Percentiles rank a stretch among this genome's conserved stretches.
Conservation (phyloP, 2,113 vertebrate genomes). For the Setophaga kirtlandii region DNA sequence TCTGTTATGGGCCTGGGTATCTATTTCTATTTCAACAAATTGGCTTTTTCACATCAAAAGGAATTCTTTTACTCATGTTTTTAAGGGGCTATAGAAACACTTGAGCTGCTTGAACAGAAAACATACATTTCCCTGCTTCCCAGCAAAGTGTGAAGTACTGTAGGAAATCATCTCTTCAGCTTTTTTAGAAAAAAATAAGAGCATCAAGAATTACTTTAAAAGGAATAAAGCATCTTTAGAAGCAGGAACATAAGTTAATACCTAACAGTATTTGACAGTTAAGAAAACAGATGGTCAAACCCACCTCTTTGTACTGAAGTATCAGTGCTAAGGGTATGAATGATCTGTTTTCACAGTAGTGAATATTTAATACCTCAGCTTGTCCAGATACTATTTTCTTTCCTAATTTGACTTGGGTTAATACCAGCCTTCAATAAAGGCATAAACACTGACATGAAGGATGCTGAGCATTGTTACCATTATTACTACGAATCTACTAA, state of each 20-base stretch:
- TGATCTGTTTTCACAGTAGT: not conserved
- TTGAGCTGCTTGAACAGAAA: not conserved
- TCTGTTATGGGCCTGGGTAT: not conserved
- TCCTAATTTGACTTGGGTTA: not conserved
- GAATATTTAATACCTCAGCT: not conserved
- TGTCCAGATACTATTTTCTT: not conserved
- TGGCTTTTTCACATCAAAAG: not conserved
- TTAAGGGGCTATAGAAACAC: not conserved
- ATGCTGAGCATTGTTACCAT: not conserved
- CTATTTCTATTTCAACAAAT: not conserved
- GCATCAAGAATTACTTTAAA: not conserved
- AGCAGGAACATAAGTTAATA: not conserved
- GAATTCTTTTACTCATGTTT: not conserved
- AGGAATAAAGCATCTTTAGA: not conserved
- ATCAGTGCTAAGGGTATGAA: not conserved
- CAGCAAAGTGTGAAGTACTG: not conserved
- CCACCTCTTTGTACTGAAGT: not conserved
- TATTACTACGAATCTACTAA: not conserved
- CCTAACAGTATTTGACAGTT: not conserved
- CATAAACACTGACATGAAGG: not conserved
- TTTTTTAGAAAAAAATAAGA: not conserved
- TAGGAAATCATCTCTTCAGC: not conserved
- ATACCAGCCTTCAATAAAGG: not conserved
- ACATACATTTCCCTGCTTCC: not conserved
- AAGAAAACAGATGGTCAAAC: not conserved